A percentile compares a stretch with the other conserved stretches of the same genome.
These are phyloP conservation scores for Quadroppia sp. DNA, from an alignment of 2,888 invertebrate genomes.

Conservation along the genomic window DNA sequence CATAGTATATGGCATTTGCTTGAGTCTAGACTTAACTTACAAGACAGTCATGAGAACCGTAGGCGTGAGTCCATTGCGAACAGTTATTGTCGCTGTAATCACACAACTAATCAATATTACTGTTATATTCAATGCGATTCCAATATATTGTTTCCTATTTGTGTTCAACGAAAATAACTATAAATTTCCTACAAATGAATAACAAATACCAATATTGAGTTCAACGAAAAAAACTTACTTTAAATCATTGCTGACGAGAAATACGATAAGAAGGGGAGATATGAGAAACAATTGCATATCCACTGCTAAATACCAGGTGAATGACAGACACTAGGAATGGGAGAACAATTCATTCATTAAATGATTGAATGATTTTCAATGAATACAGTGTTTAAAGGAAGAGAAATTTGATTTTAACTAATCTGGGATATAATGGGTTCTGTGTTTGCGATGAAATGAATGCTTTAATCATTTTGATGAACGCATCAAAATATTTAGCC, in stretches of 20 bases:
- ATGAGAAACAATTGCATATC: slow-evolving; percentile 41
- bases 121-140: slow-evolving; percentile 16
- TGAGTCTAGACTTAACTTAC: no score
- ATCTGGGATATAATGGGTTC: no score
- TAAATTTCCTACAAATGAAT: slow-evolving; percentile 1
- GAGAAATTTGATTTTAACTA: no score
- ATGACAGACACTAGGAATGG: slow-evolving; percentile 38
- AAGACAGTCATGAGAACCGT: slow-evolving; percentile 37
- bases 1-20: no score
- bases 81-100: slow-evolving; percentile 32
- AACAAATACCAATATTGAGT: slow-evolving; percentile 15
- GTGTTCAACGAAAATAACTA: not conserved
- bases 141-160: slow-evolving; percentile 27
- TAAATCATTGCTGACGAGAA: slow-evolving; percentile 2
- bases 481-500: no score
- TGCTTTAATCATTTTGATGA: no score
- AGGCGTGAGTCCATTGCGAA: slow-evolving; percentile 31
- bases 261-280: slow-evolving; percentile 35
- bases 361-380: no score
- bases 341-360: no score
- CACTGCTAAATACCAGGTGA: slow-evolving; percentile 40
- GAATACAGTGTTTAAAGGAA: no score
- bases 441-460: no score
- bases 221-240: slow-evolving; percentile 1
- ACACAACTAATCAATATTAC: slow-evolving; percentile 25